Base-by-base conservation (phyloP, 2,888 invertebrate genomes). In the Trichogramma evanescens region DNA sequence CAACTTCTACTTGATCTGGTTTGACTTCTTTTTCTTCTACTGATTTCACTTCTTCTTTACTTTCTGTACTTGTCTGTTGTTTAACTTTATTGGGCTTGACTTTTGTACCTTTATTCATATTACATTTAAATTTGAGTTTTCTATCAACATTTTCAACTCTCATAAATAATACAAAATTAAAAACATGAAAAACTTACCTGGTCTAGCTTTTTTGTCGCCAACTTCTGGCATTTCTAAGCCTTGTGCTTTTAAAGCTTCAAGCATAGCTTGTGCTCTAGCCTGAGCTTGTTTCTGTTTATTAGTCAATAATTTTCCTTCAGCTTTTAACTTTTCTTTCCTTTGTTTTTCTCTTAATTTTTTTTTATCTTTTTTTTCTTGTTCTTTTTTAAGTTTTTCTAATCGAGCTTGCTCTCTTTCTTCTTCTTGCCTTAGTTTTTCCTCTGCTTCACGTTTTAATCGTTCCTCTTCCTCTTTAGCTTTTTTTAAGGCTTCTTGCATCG, bases 271-370 rank as follows among this genome's bases (percentile, higher is more conserved):
- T 6, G 94, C 93, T 67, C 95, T 83, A 0, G 91, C 90, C 65
- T 89, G 86, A 69, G 94, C 94, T 66, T 91, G 91, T 75, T 93
- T 95, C 75, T 99, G 95, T 77, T 95, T 95, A 0, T 92, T 88
- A 3, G 95, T 95, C 61, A 97, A 79, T 43, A 95, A 82, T 79
- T 95, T 97, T 3, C 98, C 98, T 80, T 97, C 97, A n/a, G 92
- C 93, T 78, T 97, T 97, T 68, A 95, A 82, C 72, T 93, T 84
- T 71, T 94, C 94, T 78, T 93, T 94, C 54, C 91, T 84, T 74
- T 95, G 95, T 73, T 93, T 94, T 79, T 95, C 93, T 73, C 93
- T 93, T 71, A 89, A 89, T 75, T 94, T 97, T 76, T 89, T 93
- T 73, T 85, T 87, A 67, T 92, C 93, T 73, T 91, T 95, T 65